These are phyloP conservation scores for Syndactyla subalaris DNA, from an alignment of 2,797 vertebrate genomes.

Conservation along the genomic window DNA sequence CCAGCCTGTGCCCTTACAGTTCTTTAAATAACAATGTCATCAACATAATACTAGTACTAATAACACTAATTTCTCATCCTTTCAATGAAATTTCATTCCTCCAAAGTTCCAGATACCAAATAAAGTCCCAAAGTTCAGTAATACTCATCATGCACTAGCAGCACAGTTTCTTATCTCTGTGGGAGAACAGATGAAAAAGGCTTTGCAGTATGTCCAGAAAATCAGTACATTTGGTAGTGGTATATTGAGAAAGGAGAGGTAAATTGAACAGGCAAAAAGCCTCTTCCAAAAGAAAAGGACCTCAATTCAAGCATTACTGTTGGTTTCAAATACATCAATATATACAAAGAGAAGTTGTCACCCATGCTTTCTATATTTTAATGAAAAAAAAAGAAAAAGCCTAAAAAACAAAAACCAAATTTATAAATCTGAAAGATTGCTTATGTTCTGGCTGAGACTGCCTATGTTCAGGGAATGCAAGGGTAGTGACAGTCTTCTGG, in stretches of 20 bases:
- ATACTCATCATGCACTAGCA: not conserved
- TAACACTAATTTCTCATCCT: not conserved
- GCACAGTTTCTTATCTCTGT: not conserved
- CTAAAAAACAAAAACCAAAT: too few relatives aligned
- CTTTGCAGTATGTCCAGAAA: not conserved
- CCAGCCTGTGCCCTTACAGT: not conserved
- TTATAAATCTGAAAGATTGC: not conserved
- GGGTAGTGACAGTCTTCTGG: not conserved
- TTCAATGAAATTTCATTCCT: not conserved
- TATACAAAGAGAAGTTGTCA: not conserved
- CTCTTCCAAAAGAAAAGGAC: not conserved
- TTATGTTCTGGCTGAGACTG: not conserved
- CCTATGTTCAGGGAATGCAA: not conserved
- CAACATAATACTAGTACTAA: not conserved
- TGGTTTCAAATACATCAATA: not conserved
- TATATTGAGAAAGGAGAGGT: not conserved
- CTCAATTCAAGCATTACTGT: not conserved
- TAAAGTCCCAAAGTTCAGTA: not conserved
- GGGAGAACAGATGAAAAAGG: not conserved
- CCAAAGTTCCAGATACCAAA: not conserved
- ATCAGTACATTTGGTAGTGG: not conserved
- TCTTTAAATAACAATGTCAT: not conserved
- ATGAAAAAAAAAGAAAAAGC: too few relatives aligned
- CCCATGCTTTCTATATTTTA: not conserved
- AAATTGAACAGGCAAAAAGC: not conserved